These are phyloP conservation scores for Tigriopus californicus DNA, from an alignment of 2,888 invertebrate genomes.

Conservation along the genomic window DNA sequence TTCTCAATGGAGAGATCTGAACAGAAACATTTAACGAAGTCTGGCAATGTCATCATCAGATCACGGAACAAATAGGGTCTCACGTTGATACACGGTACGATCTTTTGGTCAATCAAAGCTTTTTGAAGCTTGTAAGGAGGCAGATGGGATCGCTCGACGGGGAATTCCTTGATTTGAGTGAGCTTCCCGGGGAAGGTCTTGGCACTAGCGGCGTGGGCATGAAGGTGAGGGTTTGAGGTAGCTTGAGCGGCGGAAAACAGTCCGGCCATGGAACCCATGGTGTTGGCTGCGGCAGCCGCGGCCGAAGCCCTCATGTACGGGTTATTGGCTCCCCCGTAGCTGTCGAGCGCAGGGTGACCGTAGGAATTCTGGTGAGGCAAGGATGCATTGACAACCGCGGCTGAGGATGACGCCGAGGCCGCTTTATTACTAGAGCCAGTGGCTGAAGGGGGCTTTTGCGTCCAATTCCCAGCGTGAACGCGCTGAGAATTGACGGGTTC, in stretches of 20 bases:
- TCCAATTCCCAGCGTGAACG: conserved; percentile 25
- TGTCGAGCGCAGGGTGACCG: neutral
- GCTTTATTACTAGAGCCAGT: conserved; percentile 21
- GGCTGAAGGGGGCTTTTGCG: conserved; percentile 12
- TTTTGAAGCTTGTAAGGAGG: conserved; percentile 43
- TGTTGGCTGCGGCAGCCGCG: neutral
- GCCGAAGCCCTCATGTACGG: neutral
- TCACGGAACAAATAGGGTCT: conserved; percentile 64
- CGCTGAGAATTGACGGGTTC: conserved; percentile 24
- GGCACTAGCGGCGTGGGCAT: neutral
- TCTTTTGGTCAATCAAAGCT: conserved; percentile 54
- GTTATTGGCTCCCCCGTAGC: neutral
- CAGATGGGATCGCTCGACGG: conserved; percentile 1
- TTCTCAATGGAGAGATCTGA: conserved; percentile 50
- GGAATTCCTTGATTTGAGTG: conserved; percentile 15
- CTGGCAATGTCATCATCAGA: conserved; percentile 59
- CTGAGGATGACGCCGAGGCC: conserved; percentile 23
- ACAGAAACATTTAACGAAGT: conserved; percentile 60
- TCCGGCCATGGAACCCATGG: neutral
- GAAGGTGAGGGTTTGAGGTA: neutral
- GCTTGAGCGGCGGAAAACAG: neutral
- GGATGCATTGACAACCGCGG: conserved; percentile 22
- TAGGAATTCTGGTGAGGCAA: neutral
- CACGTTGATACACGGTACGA: conserved; percentile 68
- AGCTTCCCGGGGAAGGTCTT: conserved; percentile 12